phyloP scores from a whole-genome alignment of 2,888 invertebrate species.

The Agrotis segetum region DNA sequence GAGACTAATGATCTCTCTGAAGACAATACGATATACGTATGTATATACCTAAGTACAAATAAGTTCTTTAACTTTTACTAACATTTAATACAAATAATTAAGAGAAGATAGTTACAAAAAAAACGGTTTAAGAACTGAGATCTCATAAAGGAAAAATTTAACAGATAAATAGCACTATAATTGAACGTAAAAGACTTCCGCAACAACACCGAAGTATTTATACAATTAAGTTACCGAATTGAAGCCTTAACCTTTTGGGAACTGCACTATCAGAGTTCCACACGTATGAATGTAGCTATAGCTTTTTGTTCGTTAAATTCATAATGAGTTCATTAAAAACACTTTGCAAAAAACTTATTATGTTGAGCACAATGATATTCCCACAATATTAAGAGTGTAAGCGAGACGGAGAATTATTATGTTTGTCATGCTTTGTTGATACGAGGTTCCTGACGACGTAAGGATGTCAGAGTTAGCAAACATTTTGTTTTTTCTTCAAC shows the following conservation, averaged over 20 bases:
- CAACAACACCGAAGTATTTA: slow-evolving; percentile 21
- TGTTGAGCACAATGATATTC: slow-evolving; percentile 68
- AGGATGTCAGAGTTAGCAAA: slow-evolving; percentile 36
- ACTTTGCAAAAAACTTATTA: slow-evolving; percentile 50
- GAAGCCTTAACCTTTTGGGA: slow-evolving; percentile 58
- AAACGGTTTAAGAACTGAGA: not conserved
- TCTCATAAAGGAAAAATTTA: slow-evolving; percentile 10
- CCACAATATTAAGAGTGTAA: slow-evolving; percentile 67
- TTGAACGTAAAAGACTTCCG: slow-evolving; percentile 50
- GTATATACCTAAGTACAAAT: too few species aligned
- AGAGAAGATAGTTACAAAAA: not conserved
- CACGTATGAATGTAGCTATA: not conserved
- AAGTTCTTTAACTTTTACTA: too few species aligned
- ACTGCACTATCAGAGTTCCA: slow-evolving; percentile 39
- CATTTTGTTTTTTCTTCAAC: not conserved
- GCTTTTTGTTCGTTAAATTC: slow-evolving; percentile 57
- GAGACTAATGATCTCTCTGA: too few species aligned
- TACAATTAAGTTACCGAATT: slow-evolving; percentile 47
- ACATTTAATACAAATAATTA: too few species aligned
- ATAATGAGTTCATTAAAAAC: slow-evolving; percentile 59
- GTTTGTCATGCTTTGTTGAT: slow-evolving; percentile 75
- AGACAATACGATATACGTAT: too few species aligned
- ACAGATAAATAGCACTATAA: slow-evolving; percentile 9
- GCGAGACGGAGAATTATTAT: slow-evolving; percentile 68
- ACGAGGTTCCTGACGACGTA: slow-evolving; percentile 66